Percentiles rank a stretch among this genome's conserved stretches.
Evolutionary conservation across 2,888 invertebrate genomes (phyloP).

Genomic region (Drosophila fulvimacula): DNA sequence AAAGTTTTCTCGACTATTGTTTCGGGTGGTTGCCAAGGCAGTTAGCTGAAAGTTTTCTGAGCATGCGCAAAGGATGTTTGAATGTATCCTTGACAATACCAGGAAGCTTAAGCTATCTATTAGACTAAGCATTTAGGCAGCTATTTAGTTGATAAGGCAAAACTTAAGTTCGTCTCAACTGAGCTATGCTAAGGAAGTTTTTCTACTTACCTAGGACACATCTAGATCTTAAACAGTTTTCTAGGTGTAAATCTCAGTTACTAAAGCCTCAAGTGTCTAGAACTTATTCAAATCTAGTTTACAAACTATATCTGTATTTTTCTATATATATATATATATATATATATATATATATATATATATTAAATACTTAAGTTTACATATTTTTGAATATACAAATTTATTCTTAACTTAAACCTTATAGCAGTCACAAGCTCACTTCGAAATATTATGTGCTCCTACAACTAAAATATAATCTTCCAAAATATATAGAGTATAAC

Average conservation of each 20-base stretch:
- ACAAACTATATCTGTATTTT: neutral
- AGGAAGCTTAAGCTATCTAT: too few relatives aligned
- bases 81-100: too few relatives aligned
- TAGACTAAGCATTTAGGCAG: neutral
- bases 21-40: slow-evolving; percentile 58
- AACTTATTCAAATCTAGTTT: neutral
- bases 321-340: too few relatives aligned
- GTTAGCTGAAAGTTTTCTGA: slow-evolving; percentile 1
- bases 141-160: too few relatives aligned
- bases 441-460: neutral
- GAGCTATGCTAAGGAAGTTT: too few relatives aligned
- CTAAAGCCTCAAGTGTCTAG: neutral
- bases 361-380: neutral
- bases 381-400: neutral
- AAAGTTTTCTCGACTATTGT: slow-evolving; percentile 49
- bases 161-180: too few relatives aligned
- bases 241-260: neutral
- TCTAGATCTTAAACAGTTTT: neutral
- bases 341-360: neutral
- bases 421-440: neutral
- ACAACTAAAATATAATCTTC: neutral
- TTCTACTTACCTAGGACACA: too few relatives aligned
- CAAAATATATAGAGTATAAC: neutral
- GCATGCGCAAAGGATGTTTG: slow-evolving; percentile 38
- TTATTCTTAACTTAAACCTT: neutral